Percentiles rank a stretch among this genome's conserved stretches.
Evolutionary conservation across 2,797 vertebrate species (phyloP).

Genomic region (Ptychobarbus kaznakovi): DNA sequence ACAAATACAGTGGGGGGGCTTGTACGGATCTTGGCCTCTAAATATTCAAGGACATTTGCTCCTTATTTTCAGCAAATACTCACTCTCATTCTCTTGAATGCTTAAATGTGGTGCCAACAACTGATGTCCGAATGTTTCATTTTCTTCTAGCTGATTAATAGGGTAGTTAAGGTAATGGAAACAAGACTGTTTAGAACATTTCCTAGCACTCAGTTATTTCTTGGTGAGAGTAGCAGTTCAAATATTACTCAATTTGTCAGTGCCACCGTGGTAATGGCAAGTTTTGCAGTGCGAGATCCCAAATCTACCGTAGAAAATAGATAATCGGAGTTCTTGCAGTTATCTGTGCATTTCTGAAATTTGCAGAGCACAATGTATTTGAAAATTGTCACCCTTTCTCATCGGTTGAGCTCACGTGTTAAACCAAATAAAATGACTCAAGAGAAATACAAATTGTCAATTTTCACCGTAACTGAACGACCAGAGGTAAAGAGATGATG

Average conservation of each 20-base stretch:
- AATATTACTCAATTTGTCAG: conserved; percentile 10
- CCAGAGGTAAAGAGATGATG: conserved; percentile 29
- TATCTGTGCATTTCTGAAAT: background rate
- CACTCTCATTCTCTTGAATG: background rate
- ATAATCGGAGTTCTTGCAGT: conserved; percentile 9
- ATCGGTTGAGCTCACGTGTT: background rate
- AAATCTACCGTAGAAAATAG: background rate
- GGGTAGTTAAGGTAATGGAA: conserved; percentile 11
- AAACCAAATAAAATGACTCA: conserved; percentile 14
- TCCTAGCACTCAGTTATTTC: background rate
- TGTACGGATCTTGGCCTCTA: background rate
- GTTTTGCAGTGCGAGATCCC: background rate
- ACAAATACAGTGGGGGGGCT: conserved; percentile 2
- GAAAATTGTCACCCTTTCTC: background rate
- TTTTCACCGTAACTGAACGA: background rate
- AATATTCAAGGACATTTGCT: conserved; percentile 29
- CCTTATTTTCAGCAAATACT: background rate
- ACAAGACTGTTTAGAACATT: conserved; percentile 23
- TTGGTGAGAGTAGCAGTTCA: conserved; percentile 9
- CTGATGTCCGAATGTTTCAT: conserved; percentile 17
- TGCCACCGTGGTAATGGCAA: background rate
- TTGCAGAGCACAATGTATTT: background rate
- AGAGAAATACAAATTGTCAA: conserved; percentile 31
- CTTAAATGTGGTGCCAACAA: background rate
- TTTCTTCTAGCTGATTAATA: conserved; percentile 21